phyloP scores from a whole-genome alignment of 2,888 invertebrate species.

The Tachystola acroxantha region DNA sequence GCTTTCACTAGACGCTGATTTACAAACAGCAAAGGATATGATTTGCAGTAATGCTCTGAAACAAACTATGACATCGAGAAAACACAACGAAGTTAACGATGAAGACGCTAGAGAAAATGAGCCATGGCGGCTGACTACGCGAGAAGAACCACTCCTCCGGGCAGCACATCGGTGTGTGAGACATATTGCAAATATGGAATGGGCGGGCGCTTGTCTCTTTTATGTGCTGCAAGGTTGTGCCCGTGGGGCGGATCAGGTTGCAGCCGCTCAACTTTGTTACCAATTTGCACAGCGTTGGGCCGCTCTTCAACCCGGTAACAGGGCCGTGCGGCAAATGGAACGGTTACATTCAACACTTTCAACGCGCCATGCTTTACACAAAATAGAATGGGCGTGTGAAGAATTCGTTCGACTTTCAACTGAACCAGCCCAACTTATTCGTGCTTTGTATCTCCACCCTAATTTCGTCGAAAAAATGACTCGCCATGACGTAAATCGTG shows the following conservation, averaged over 20 bases:
- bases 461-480: constrained; percentile 59
- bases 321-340: constrained; percentile 71
- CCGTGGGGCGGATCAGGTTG: constrained; percentile 73
- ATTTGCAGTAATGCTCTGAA: constrained; percentile 73
- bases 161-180: constrained; percentile 68
- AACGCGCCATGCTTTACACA: constrained; percentile 65
- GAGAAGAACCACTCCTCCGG: constrained; percentile 63
- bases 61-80: constrained; percentile 71
- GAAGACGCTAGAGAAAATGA: constrained; percentile 46
- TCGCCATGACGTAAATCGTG: constrained; percentile 61
- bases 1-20: constrained; percentile 56
- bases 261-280: constrained; percentile 69
- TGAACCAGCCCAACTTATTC: constrained; percentile 68
- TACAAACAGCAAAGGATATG: constrained; percentile 71
- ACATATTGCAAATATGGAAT: constrained; percentile 73
- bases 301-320: constrained; percentile 63
- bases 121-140: constrained; percentile 58
- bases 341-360: constrained; percentile 63
- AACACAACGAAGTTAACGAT: constrained; percentile 39
- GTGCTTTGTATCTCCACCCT: constrained; percentile 63
- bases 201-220: constrained; percentile 74
- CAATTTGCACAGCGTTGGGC: constrained; percentile 74
- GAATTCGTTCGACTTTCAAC: constrained; percentile 60
- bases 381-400: constrained; percentile 69
- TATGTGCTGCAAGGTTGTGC: constrained; percentile 70